phyloP scores from a whole-genome alignment of 64 coral and sea anemone genomes.

The Porites australiensis region DNA sequence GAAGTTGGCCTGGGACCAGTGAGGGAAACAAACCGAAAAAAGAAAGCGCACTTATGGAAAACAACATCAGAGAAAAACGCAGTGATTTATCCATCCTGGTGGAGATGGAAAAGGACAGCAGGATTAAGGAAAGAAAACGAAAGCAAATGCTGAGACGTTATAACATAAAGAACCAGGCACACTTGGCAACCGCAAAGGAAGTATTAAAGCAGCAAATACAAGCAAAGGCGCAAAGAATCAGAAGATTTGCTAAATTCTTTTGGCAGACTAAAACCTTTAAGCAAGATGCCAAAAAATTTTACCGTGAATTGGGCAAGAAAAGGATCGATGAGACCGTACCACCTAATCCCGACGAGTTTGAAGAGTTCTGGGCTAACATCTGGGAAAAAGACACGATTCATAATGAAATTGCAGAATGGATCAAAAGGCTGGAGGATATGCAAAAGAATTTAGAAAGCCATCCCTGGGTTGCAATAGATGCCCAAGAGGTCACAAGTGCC shows the following conservation, averaged over 20 bases:
- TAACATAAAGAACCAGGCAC: background rate
- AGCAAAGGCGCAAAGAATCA: slow-evolving; percentile 18
- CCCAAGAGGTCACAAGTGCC: slow-evolving; percentile 2
- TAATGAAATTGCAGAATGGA: too few species aligned
- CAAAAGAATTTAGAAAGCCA: background rate
- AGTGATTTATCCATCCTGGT: too few species aligned
- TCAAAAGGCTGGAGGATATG: background rate
- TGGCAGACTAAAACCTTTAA: slow-evolving; percentile 5
- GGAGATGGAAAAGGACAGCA: too few species aligned
- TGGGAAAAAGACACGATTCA: background rate
- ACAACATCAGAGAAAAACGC: background rate
- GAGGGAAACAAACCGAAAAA: background rate
- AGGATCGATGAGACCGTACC: background rate
- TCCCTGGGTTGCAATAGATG: background rate
- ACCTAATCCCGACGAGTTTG: background rate
- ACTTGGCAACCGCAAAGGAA: background rate
- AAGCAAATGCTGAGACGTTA: background rate
- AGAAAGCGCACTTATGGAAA: background rate
- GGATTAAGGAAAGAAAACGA: too few species aligned
- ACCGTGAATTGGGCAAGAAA: background rate
- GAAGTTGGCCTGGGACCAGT: background rate
- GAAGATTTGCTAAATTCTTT: slow-evolving; percentile 2
- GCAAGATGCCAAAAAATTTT: background rate
- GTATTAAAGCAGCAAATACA: background rate
- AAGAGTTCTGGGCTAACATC: background rate